These are phyloP conservation scores for Hestina assimilis DNA, from an alignment of 1,140 invertebrate genomes.

Conservation along the genomic window DNA sequence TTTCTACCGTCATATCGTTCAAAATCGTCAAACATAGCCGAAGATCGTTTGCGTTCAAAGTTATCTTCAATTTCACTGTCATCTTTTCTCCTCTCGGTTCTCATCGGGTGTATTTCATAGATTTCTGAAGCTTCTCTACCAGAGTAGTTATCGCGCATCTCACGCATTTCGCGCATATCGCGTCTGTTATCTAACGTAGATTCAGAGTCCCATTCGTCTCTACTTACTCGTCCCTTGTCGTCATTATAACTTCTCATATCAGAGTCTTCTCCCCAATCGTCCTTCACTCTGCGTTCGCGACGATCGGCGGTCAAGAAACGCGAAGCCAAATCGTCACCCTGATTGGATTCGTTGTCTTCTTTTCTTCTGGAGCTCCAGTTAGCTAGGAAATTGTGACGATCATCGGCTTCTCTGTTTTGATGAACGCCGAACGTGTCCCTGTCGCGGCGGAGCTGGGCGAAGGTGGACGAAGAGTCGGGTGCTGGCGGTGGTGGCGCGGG, in stretches of 20 bases:
- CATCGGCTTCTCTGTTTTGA: constrained; percentile 78
- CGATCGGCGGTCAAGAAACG: constrained; percentile 65
- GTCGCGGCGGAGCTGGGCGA: constrained; percentile 85
- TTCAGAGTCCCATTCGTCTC: constrained; percentile 79
- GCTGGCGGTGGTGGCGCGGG: constrained; percentile 72
- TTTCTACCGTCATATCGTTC: constrained; percentile 72
- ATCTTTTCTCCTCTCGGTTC: constrained; percentile 58
- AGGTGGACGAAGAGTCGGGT: constrained; percentile 77
- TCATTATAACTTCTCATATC: constrained; percentile 66
- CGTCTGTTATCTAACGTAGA: constrained; percentile 77
- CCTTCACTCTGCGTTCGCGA: constrained; percentile 46
- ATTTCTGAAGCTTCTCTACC: constrained; percentile 72
- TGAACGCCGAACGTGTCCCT: constrained; percentile 83
- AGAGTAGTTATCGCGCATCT: constrained; percentile 56
- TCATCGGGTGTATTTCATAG: constrained; percentile 67
- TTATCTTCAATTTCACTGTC: constrained; percentile 53
- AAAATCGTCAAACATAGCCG: constrained; percentile 62
- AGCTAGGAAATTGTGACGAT: constrained; percentile 81
- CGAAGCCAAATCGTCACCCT: constrained; percentile 64
- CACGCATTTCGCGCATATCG: constrained; percentile 62
- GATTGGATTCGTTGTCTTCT: constrained; percentile 66
- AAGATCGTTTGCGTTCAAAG: constrained; percentile 57
- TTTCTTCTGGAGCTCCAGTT: constrained; percentile 83
- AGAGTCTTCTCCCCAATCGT: constrained; percentile 76
- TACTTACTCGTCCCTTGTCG: constrained; percentile 58